A percentile compares a stretch with the other conserved stretches of the same genome.
phyloP scores from a whole-genome alignment of 2,113 vertebrate genomes.

The Donacobius atricapilla region DNA sequence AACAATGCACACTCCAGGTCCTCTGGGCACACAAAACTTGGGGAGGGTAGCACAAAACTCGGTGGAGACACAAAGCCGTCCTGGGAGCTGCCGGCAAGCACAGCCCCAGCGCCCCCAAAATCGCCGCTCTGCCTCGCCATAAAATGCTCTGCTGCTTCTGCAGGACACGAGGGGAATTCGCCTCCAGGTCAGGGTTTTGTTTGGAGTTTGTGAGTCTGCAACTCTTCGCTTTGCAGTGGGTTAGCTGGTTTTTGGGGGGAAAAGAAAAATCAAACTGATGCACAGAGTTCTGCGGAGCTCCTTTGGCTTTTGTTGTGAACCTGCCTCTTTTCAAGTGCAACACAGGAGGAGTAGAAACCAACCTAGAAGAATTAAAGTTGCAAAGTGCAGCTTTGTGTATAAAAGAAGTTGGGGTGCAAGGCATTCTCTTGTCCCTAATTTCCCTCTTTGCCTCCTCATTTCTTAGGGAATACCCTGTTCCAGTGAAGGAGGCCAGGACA shows the following conservation, averaged over 20 bases:
- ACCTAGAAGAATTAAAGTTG: not conserved
- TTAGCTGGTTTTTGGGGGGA: not conserved
- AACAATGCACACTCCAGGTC: not conserved
- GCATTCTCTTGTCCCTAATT: not conserved
- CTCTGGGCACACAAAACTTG: rapidly evolving
- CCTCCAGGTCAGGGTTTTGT: not conserved
- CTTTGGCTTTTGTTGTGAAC: not conserved
- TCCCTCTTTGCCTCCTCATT: not conserved
- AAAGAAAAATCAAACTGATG: not conserved
- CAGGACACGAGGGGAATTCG: not conserved
- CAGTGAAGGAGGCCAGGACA: not conserved
- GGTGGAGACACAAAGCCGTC: not conserved
- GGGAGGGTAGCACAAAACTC: not conserved
- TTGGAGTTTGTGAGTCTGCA: not conserved
- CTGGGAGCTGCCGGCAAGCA: not conserved
- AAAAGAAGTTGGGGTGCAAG: not conserved
- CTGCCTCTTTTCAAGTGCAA: not conserved
- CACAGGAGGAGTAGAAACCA: not conserved
- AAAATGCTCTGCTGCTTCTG: not conserved
- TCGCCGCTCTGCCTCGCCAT: rapidly evolving
- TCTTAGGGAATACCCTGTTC: not conserved
- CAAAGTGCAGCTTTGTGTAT: not conserved
- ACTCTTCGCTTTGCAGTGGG: not conserved
- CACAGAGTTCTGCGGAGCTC: not conserved
- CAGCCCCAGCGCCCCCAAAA: not conserved